These are phyloP conservation scores for Digitonthophagus gazella DNA, from an alignment of 2,888 invertebrate genomes.

Conservation along the genomic window DNA sequence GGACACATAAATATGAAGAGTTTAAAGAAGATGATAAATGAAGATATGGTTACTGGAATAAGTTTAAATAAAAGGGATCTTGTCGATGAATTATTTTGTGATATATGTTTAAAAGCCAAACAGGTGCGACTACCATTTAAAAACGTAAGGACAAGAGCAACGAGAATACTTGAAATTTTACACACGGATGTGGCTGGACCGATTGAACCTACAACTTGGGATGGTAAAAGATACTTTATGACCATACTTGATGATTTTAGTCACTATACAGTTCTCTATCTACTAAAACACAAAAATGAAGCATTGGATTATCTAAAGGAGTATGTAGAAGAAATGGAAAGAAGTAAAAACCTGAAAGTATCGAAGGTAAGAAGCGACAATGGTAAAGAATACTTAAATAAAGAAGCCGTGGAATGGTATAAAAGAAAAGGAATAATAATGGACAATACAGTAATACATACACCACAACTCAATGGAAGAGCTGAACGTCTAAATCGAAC, in stretches of 20 bases:
- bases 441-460: slow-evolving; percentile 33
- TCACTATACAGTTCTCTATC: slow-evolving; percentile 33
- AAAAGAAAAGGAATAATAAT: slow-evolving; percentile 30
- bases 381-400: no score
- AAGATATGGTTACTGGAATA: no score
- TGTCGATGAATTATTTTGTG: no score
- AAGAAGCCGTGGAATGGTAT: slow-evolving; percentile 27
- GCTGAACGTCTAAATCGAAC: no score
- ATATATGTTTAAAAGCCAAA: no score
- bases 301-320: slow-evolving; percentile 31
- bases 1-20: no score
- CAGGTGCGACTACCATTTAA: slow-evolving; percentile 17
- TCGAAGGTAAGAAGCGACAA: slow-evolving; percentile 22
- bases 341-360: slow-evolving; percentile 19
- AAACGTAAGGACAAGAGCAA: slow-evolving; percentile 2
- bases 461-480: no score
- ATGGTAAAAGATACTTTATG: no score
- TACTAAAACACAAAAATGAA: slow-evolving; percentile 32
- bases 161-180: slow-evolving; percentile 7
- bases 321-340: no score
- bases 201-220: slow-evolving; percentile 8
- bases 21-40: no score
- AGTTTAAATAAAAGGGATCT: slow-evolving; percentile 1
- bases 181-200: slow-evolving; percentile 12
- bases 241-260: no score